Evolutionary conservation across 2,888 invertebrate genomes (phyloP).

Genomic region (Spisula subtruncata): DNA sequence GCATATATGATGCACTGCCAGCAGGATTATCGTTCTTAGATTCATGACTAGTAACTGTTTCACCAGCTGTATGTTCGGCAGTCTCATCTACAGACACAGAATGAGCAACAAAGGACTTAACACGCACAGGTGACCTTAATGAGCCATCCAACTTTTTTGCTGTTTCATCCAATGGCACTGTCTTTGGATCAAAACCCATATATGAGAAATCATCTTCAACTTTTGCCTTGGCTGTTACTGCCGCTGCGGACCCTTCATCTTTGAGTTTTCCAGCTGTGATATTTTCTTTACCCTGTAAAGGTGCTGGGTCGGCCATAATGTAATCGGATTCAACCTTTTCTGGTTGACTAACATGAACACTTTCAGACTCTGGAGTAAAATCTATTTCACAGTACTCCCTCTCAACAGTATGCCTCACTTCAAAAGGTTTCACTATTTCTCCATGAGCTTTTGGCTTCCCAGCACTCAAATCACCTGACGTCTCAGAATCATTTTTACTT

Average conservation of each 20-base stretch:
- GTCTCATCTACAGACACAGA: constrained; percentile 21
- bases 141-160: background rate
- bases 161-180: constrained; percentile 10
- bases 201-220: constrained; percentile 60
- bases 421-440: background rate
- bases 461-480: background rate
- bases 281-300: constrained; percentile 42
- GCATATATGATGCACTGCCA: background rate
- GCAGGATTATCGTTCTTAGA: background rate
- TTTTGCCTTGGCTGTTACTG: background rate
- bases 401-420: constrained; percentile 22
- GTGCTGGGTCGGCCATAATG: constrained; percentile 70
- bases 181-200: constrained; percentile 75
- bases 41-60: constrained; percentile 3
- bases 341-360: background rate
- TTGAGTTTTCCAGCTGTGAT: background rate
- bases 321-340: constrained; percentile 65
- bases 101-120: constrained; percentile 69
- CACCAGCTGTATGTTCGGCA: constrained; percentile 3
- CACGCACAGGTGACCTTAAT: constrained; percentile 66
- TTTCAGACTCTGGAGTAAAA: constrained; percentile 13
- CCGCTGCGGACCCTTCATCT: background rate
- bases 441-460: background rate
- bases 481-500: background rate
- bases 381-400: constrained; percentile 54